Percentiles rank a stretch among this genome's conserved stretches.
Conservation (phyloP, 2,797 vertebrate species). For the Meriones psammophilus region DNA sequence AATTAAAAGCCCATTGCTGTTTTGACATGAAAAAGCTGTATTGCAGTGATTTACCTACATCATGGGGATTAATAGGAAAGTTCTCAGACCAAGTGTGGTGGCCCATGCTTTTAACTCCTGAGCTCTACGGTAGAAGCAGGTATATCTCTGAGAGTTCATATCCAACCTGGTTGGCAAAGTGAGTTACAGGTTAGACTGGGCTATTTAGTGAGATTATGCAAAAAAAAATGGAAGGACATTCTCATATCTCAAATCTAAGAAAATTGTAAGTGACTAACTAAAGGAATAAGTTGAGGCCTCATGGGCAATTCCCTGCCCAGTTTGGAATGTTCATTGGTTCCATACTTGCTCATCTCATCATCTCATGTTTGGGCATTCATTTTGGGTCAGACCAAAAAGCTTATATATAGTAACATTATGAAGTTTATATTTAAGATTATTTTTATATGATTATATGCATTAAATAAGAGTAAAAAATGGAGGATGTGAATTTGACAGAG, state of each 20-base stretch:
- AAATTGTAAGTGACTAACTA: not conserved
- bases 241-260: not conserved
- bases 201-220: not conserved
- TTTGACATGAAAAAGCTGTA: not conserved
- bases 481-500: not conserved
- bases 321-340: not conserved
- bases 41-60: not conserved
- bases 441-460: not conserved
- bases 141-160: not conserved
- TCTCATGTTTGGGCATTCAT: too few species aligned
- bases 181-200: not conserved
- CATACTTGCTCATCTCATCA: too few species aligned
- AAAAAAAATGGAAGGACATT: not conserved
- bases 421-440: not conserved
- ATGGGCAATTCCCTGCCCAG: not conserved
- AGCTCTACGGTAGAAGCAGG: not conserved
- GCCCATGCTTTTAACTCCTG: not conserved
- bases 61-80: not conserved
- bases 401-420: not conserved
- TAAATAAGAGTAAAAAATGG: not conserved
- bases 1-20: not conserved
- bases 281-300: not conserved
- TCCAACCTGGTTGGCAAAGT: not conserved
- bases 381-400: too few species aligned
- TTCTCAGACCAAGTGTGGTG: not conserved